A percentile compares a stretch with the other conserved stretches of the same genome.
Evolutionary conservation across 2,797 vertebrate species (phyloP).

Genomic region (Ibycter americanus): DNA sequence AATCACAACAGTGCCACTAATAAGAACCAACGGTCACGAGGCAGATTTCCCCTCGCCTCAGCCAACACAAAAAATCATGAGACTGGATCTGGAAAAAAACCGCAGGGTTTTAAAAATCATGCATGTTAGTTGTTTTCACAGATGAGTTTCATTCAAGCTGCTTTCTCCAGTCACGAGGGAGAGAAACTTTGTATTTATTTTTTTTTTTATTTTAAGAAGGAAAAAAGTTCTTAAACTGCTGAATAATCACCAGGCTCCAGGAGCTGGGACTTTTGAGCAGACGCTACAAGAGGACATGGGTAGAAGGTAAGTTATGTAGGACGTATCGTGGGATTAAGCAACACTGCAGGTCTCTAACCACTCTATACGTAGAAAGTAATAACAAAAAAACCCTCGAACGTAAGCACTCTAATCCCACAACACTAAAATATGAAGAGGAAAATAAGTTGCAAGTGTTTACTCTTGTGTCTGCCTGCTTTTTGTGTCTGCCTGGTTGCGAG

Average conservation of each 20-base stretch:
- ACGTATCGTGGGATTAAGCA: neutral
- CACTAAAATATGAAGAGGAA: neutral
- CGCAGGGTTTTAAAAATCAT: neutral
- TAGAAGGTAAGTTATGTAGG: neutral
- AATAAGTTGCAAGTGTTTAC: neutral
- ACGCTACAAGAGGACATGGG: neutral
- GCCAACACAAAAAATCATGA: conserved; percentile 7
- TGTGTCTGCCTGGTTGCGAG: neutral
- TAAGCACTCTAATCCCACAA: neutral
- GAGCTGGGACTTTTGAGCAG: neutral
- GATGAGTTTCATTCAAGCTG: conserved; percentile 8
- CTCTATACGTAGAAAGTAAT: neutral
- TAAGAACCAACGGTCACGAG: neutral
- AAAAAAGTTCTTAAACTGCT: neutral
- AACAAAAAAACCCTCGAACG: neutral
- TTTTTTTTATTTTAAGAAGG: neutral
- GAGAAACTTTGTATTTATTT: neutral
- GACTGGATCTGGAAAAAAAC: conserved; percentile 35
- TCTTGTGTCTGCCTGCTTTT: neutral
- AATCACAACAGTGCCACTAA: neutral
- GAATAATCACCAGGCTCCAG: neutral
- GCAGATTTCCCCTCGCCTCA: neutral
- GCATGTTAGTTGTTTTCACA: conserved; percentile 14
- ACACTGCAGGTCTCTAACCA: neutral
- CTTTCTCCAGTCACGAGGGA: neutral